Conservation (phyloP, 2,113 vertebrate genomes). For the Seriola rivoliana region DNA sequence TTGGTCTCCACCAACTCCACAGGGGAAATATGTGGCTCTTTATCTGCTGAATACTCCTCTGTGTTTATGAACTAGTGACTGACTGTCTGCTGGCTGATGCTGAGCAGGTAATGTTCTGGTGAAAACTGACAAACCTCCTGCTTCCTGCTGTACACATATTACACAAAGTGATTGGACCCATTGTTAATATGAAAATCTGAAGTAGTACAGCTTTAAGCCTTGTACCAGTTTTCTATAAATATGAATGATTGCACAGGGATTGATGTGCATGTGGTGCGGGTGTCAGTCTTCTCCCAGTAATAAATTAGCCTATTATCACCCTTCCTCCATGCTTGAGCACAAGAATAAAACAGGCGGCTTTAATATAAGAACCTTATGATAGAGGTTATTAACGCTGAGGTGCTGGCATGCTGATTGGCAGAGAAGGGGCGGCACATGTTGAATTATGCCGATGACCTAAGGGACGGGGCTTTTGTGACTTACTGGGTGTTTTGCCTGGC, state of each 20-base stretch:
- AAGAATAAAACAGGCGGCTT: conserved; percentile 59
- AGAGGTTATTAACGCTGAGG: conserved; percentile 53
- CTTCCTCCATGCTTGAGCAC: conserved; percentile 13
- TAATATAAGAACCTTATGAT: conserved; percentile 68
- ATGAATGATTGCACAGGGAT: neutral
- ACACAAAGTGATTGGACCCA: neutral
- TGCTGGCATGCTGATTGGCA: conserved; percentile 59
- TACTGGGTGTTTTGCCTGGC: conserved; percentile 67
- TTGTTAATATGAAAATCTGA: neutral
- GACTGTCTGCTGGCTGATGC: neutral
- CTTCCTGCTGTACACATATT: neutral
- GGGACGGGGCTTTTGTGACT: conserved; percentile 77
- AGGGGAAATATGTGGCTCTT: too few species aligned
- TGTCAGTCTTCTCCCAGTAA: conserved; percentile 2
- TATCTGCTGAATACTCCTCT: too few species aligned
- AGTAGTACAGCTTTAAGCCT: neutral
- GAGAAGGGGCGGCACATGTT: conserved; percentile 34
- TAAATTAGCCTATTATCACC: conserved; percentile 45
- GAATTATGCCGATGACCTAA: conserved; percentile 69
- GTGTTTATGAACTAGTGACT: too few species aligned
- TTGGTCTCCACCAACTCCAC: too few species aligned
- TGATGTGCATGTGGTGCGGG: neutral
- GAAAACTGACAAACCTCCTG: neutral
- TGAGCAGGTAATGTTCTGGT: neutral
- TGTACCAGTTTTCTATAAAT: neutral